Conservation (phyloP, 92 coral and sea anemone species). For the Actinostola sp. region DNA sequence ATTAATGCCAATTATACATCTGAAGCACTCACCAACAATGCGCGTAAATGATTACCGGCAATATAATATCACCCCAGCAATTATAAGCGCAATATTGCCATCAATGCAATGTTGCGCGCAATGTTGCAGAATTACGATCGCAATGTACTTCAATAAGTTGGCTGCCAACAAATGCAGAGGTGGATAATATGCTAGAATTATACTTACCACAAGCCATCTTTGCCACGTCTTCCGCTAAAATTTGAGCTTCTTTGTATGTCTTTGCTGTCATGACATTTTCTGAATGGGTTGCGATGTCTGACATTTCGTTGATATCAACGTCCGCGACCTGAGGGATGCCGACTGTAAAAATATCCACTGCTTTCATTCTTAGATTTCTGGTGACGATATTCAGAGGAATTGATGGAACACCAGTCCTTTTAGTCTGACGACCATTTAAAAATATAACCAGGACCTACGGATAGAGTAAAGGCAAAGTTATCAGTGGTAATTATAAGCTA, state of each 20-base stretch:
- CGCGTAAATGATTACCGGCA: too few relatives aligned
- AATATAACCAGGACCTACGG: slow-evolving; percentile 32
- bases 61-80: too few relatives aligned
- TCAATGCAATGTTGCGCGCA: too few relatives aligned
- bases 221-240: slow-evolving; percentile 41
- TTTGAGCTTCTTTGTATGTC: slow-evolving; percentile 27
- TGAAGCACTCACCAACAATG: too few relatives aligned
- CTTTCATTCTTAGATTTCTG: slow-evolving; percentile 22
- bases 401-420: background rate
- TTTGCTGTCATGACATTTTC: slow-evolving; percentile 45
- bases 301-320: slow-evolving; percentile 31
- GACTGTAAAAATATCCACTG: slow-evolving; percentile 40
- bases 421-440: slow-evolving; percentile 30
- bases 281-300: slow-evolving; percentile 25
- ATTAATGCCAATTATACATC: too few relatives aligned
- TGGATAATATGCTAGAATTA: background rate
- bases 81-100: too few relatives aligned
- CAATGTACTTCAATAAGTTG: background rate
- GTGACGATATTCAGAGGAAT: slow-evolving; percentile 14
- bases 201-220: slow-evolving; percentile 48
- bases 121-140: background rate
- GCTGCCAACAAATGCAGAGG: background rate
- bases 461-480: background rate
- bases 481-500: too few relatives aligned
- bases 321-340: slow-evolving; percentile 36